Evolutionary conservation across 2,113 vertebrate genomes (phyloP).

Genomic region (Pluvianellus socialis): DNA sequence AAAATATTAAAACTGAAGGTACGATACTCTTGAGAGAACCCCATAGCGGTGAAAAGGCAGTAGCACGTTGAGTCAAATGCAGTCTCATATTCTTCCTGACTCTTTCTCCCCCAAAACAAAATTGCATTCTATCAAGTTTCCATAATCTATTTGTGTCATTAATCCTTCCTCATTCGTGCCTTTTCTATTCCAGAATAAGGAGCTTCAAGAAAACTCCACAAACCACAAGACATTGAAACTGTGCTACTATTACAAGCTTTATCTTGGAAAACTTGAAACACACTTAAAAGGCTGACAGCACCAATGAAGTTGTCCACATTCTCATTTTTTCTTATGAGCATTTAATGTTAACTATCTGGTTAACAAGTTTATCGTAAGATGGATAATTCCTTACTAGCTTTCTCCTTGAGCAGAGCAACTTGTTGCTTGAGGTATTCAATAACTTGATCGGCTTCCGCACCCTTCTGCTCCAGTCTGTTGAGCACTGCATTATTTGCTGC

Average conservation of each 20-base stretch:
- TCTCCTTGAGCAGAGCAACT: conserved; percentile 94
- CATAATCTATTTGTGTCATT: not conserved
- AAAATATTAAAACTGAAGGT: not conserved
- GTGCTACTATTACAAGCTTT: not conserved
- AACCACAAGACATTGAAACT: not conserved
- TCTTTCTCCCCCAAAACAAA: not conserved
- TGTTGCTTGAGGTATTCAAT: conserved; percentile 97
- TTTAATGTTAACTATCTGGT: not conserved
- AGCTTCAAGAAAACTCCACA: not conserved
- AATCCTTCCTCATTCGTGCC: not conserved
- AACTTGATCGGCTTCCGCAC: conserved; percentile 92
- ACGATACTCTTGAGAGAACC: not conserved
- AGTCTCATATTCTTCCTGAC: not conserved
- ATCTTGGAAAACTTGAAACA: not conserved
- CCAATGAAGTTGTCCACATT: not conserved
- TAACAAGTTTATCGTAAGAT: not conserved
- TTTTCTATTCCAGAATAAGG: not conserved
- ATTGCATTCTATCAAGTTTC: not conserved
- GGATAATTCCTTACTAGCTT: conserved; percentile 85
- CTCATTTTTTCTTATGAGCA: not conserved
- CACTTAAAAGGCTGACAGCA: not conserved
- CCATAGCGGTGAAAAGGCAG: not conserved
- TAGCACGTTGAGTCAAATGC: not conserved
- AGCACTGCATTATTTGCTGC: conserved; percentile 83
- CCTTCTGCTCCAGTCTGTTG: conserved; percentile 90